A percentile compares a stretch with the other conserved stretches of the same genome.
Evolutionary conservation across 2,113 vertebrate genomes (phyloP).

Genomic region (Pollachius pollachius): DNA sequence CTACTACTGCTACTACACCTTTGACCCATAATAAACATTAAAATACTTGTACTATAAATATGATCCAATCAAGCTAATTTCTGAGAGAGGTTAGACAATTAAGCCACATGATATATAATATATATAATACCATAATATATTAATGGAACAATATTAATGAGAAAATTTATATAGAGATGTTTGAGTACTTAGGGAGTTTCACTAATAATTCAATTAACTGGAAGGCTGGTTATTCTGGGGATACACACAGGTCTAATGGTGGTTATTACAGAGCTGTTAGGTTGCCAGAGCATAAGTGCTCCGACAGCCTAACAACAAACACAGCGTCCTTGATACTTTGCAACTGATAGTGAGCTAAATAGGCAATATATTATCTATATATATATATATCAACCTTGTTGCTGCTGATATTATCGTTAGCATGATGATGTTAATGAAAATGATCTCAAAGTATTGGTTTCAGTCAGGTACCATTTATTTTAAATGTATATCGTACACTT

Average conservation of each 20-base stretch:
- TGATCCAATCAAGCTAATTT: too few species aligned
- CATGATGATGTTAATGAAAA: slow-evolving; percentile 23
- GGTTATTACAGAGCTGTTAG: slow-evolving; percentile 22
- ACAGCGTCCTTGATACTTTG: slow-evolving; percentile 20
- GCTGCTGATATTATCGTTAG: slow-evolving; percentile 45
- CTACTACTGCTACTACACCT: neutral
- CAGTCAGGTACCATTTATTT: slow-evolving; percentile 36
- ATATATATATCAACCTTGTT: slow-evolving; percentile 36
- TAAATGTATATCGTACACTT: slow-evolving; percentile 54
- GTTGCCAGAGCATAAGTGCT: too few species aligned
- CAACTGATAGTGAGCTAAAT: slow-evolving; percentile 29
- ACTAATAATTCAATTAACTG: slow-evolving; percentile 27
- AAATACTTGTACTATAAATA: neutral
- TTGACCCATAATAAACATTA: neutral
- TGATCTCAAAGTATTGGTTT: slow-evolving; percentile 46
- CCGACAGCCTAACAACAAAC: slow-evolving; percentile 19
- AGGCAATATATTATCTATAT: slow-evolving; percentile 47
- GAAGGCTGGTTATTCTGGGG: neutral
- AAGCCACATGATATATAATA: too few species aligned
- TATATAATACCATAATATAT: too few species aligned
- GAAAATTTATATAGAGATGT: too few species aligned
- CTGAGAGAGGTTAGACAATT: too few species aligned
- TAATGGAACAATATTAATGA: too few species aligned
- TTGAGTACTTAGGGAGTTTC: slow-evolving; percentile 33
- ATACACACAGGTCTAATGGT: neutral